Percentiles rank a stretch among this genome's conserved stretches.
These are phyloP conservation scores for Paradoxurus hermaphroditus DNA, from an alignment of 2,113 vertebrate genomes.

Conservation along the genomic window DNA sequence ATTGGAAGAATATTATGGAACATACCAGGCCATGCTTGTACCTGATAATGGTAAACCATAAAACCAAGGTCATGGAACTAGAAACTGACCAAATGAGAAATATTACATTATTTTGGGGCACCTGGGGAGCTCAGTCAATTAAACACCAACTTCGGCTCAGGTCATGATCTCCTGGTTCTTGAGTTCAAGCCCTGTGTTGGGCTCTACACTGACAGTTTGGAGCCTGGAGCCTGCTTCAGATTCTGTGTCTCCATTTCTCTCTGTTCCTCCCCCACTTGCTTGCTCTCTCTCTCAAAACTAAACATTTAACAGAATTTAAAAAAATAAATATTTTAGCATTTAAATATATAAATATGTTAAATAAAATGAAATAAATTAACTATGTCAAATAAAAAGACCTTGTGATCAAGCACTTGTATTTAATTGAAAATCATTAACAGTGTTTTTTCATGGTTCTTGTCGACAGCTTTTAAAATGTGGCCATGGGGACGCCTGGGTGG, in stretches of 20 bases:
- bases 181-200: too few species aligned
- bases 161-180: too few species aligned
- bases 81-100: background rate
- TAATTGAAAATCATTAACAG: background rate
- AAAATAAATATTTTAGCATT: background rate
- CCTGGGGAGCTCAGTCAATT: too few species aligned
- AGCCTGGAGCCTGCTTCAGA: too few species aligned
- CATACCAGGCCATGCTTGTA: background rate
- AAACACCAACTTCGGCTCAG: too few species aligned
- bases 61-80: background rate
- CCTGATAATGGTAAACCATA: background rate
- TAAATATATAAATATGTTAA: background rate
- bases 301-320: too few species aligned
- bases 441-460: background rate
- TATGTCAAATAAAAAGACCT: background rate
- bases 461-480: background rate
- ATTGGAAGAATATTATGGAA: background rate
- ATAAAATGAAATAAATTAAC: background rate
- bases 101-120: background rate
- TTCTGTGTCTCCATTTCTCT: too few species aligned
- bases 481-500: too few species aligned
- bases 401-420: background rate
- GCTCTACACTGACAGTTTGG: too few species aligned
- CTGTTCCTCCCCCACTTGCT: too few species aligned
- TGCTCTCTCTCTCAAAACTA: too few species aligned